phyloP scores from a whole-genome alignment of 2,797 vertebrate species.

The Arvicola amphibius region DNA sequence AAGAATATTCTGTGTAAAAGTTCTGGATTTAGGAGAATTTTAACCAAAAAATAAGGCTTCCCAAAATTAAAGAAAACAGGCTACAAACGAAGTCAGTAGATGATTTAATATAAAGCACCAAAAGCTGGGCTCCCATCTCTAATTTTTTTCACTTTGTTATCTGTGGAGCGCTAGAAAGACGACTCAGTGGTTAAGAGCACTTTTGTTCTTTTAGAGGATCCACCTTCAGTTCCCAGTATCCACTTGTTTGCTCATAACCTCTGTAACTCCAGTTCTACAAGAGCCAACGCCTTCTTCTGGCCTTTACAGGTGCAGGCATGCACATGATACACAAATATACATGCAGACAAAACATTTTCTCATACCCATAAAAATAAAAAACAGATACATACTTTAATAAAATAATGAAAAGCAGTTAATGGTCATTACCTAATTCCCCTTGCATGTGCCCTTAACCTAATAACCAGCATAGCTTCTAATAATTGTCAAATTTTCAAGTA shows the following conservation, averaged over 20 bases:
- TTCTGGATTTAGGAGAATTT: not conserved
- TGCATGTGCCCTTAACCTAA: conserved; percentile 19
- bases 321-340: not conserved
- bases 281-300: not conserved
- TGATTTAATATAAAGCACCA: not conserved
- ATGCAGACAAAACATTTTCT: not conserved
- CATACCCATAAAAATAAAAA: not conserved
- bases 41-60: not conserved
- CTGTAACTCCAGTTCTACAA: not conserved
- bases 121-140: not conserved
- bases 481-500: conserved; percentile 17
- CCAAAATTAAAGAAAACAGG: not conserved
- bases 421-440: not conserved
- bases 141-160: not conserved
- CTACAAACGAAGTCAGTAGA: not conserved
- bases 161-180: not conserved
- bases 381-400: not conserved
- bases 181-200: not conserved
- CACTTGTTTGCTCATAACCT: not conserved
- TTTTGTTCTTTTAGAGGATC: not conserved
- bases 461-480: not conserved
- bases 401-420: not conserved
- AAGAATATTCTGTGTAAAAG: not conserved
- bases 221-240: not conserved
- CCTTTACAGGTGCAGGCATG: not conserved